Evolutionary conservation across 2,888 invertebrate species (phyloP).

Genomic region (Unio pictorum): DNA sequence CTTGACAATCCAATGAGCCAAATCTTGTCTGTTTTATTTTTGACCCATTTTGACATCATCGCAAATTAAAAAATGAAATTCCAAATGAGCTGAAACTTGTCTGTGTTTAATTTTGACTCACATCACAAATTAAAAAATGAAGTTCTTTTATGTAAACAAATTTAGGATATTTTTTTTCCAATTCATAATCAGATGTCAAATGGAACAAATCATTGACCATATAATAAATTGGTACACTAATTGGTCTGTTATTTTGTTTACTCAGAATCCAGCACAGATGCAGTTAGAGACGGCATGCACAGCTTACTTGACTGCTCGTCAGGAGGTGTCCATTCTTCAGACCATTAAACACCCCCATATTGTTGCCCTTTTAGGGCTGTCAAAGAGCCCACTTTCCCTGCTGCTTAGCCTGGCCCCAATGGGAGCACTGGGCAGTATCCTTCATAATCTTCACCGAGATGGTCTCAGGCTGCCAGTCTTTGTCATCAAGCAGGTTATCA

Average conservation of each 20-base stretch:
- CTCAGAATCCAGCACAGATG: conserved; percentile 47
- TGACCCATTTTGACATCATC: too few species aligned
- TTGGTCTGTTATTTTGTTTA: neutral
- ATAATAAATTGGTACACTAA: neutral
- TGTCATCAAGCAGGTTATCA: conserved; percentile 86
- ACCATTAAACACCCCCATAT: conserved; percentile 92
- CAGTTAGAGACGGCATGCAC: conserved; percentile 70
- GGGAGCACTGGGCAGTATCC: conserved; percentile 88
- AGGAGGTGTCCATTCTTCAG: conserved; percentile 92
- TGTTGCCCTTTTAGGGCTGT: conserved; percentile 91
- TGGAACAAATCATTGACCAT: neutral
- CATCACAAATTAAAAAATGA: too few species aligned
- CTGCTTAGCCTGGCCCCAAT: conserved; percentile 92
- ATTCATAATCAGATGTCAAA: too few species aligned
- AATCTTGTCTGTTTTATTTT: too few species aligned
- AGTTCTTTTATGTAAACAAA: too few species aligned
- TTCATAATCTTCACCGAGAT: conserved; percentile 88
- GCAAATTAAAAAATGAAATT: too few species aligned
- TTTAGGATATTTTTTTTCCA: too few species aligned
- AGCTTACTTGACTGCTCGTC: conserved; percentile 95
- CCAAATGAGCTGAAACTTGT: too few species aligned
- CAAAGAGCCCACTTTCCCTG: conserved; percentile 89
- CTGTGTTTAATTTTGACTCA: too few species aligned
- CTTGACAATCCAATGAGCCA: too few species aligned
- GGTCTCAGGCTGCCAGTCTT: conserved; percentile 87